Evolutionary conservation across 2,888 invertebrate species (phyloP), one percentile per base, ranked within the genome.

Genomic region (Idaea biselata): DNA sequence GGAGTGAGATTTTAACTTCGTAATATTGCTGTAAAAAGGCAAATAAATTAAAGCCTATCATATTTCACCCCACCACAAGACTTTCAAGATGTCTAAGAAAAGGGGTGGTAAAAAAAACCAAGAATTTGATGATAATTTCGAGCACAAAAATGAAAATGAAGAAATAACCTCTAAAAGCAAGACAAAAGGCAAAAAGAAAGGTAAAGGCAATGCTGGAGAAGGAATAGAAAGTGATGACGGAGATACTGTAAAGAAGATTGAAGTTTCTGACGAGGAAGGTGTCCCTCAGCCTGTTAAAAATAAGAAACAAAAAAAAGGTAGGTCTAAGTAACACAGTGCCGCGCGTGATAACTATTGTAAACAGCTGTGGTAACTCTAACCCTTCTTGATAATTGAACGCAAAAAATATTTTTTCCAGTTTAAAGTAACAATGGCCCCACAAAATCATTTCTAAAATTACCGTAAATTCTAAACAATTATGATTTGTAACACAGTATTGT

Each of bases 81-180:
- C 55, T 56, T 56, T 6, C 33, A 79, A 71, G 58, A 95, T 94
- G 94, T 94, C 94, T 7, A 94, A 94, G 79, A 94, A 93, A 82
- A 93, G 89, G 67, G 93, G 93, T 62, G 90, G 87, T 69, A 94
- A 94, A 76, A 95, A 94, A 76, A 93, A 92, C 73, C 89, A 91
- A 76, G 93, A 93, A 68, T 76, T 93, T 0, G 94, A 94, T 58
- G 93, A 94, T 25, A 93, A 93, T 61, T 83, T 93, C 58, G 93
- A 93, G 60, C 87, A 89, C 25, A 90, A 87, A 70, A 83, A 80
- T 66, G 91, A 90, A 62, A 74, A 70, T 72, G 78, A 77, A 66
- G 89, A 88, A 67, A 72, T 93, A 93, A 93, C 93, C 93, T 92
- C 93, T 74, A 94, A 94, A 85, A 82, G 80, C 64, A 94, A 93